Percentiles rank a stretch among this genome's conserved stretches.
Evolutionary conservation across 2,888 invertebrate species (phyloP).

Genomic region (Netelia fuscicornis): DNA sequence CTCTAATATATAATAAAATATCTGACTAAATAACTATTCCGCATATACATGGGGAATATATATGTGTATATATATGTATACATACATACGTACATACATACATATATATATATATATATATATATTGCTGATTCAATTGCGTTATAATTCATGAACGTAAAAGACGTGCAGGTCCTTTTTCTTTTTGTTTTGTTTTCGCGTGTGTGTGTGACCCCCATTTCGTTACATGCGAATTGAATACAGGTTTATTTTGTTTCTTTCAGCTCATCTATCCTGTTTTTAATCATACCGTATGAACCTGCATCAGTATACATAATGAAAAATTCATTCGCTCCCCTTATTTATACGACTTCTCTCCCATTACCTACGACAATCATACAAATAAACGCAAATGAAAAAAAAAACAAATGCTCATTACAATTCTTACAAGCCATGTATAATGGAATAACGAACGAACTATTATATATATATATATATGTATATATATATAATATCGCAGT

Average conservation of each 20-base stretch:
- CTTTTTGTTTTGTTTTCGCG: background rate
- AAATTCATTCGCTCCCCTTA: slow-evolving; percentile 10
- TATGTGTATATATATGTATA: slow-evolving; percentile 33
- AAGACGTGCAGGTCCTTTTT: slow-evolving; percentile 51
- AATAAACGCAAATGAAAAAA: slow-evolving; percentile 18
- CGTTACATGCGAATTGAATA: slow-evolving; percentile 50
- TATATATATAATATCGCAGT: slow-evolving; percentile 39
- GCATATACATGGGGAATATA: slow-evolving; percentile 57
- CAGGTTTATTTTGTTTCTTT: slow-evolving; percentile 30
- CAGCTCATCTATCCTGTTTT: slow-evolving; percentile 30
- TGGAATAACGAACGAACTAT: slow-evolving; percentile 21
- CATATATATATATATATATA: slow-evolving; percentile 26
- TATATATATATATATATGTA: slow-evolving; percentile 5
- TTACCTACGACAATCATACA: slow-evolving; percentile 16
- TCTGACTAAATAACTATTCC: slow-evolving; percentile 75
- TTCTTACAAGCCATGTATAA: slow-evolving; percentile 28
- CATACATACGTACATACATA: slow-evolving; percentile 57
- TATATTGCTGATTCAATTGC: slow-evolving; percentile 73
- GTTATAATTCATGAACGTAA: slow-evolving; percentile 62
- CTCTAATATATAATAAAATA: slow-evolving; percentile 77
- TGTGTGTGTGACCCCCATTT: slow-evolving; percentile 29
- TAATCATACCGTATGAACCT: slow-evolving; percentile 61
- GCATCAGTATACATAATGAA: slow-evolving; percentile 58
- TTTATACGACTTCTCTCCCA: background rate
- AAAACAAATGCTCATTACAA: background rate